Evolutionary conservation across 2,113 vertebrate species (phyloP).

Genomic region (Leucoraja erinaceus): DNA sequence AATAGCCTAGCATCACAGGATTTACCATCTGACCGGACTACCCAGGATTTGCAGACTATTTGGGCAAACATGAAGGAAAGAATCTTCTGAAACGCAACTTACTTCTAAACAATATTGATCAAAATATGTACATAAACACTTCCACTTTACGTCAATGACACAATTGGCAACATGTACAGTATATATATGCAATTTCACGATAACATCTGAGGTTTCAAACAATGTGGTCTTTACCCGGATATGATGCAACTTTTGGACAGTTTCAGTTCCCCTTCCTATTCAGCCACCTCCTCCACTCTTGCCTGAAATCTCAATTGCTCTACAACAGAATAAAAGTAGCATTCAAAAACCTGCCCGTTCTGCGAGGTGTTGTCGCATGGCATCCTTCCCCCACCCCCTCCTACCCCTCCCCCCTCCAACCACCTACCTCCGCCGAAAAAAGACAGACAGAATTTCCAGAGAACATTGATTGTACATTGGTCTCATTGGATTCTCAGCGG

Average conservation of each 20-base stretch:
- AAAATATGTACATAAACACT: constrained; percentile 1
- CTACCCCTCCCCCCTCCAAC: no score
- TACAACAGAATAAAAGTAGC: neutral
- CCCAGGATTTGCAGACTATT: neutral
- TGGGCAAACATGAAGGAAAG: neutral
- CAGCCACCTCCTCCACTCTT: neutral
- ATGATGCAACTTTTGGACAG: no score
- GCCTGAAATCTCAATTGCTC: neutral
- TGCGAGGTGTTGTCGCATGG: no score
- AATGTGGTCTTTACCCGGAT: neutral
- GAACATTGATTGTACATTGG: no score
- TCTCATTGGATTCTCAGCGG: no score
- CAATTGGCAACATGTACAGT: neutral
- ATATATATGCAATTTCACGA: neutral
- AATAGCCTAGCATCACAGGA: neutral
- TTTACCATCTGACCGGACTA: neutral
- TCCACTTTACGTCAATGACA: neutral
- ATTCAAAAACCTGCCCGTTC: neutral
- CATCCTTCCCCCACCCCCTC: no score
- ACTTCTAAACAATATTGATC: neutral
- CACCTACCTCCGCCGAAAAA: no score
- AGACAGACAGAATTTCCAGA: no score
- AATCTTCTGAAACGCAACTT: neutral
- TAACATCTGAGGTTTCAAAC: neutral
- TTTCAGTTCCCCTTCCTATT: neutral